Conservation (phyloP, 2,113 vertebrate genomes). For the Erpornis zantholeuca region DNA sequence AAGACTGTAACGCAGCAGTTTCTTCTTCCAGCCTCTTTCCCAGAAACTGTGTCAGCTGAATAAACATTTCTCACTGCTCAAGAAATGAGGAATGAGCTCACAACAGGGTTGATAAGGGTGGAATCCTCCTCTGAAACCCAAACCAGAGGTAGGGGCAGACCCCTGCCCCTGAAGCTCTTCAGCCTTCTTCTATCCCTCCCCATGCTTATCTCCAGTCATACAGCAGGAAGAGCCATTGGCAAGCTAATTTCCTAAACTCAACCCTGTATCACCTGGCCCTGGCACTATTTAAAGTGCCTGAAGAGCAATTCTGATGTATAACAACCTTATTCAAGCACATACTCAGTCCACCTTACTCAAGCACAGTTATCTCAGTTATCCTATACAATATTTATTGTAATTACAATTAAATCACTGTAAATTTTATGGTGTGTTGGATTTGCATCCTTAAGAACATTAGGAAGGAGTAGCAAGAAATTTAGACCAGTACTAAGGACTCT, state of each 20-base stretch:
- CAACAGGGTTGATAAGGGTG: background rate
- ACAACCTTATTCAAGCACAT: background rate
- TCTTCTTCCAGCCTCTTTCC: constrained; percentile 16
- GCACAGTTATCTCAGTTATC: background rate
- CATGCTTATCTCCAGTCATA: background rate
- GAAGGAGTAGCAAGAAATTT: background rate
- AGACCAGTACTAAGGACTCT: background rate
- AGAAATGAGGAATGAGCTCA: constrained; percentile 41
- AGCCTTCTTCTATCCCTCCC: background rate
- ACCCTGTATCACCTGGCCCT: background rate
- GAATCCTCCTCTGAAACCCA: constrained; percentile 1
- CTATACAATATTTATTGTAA: background rate
- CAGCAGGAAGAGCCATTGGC: fast-evolving
- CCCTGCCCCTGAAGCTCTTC: background rate
- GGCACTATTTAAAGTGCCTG: background rate
- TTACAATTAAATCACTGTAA: background rate
- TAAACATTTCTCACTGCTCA: constrained; percentile 39
- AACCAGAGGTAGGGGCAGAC: background rate
- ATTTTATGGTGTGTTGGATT: background rate
- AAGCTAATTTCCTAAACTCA: background rate
- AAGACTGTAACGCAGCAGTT: background rate
- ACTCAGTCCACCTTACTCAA: background rate
- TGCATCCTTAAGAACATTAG: background rate
- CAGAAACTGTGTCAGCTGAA: constrained; percentile 38
- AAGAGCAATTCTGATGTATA: background rate